Evolutionary conservation across 2,113 vertebrate species (phyloP), one percentile per base, ranked within the genome.

Genomic region (Rattus rattus): DNA sequence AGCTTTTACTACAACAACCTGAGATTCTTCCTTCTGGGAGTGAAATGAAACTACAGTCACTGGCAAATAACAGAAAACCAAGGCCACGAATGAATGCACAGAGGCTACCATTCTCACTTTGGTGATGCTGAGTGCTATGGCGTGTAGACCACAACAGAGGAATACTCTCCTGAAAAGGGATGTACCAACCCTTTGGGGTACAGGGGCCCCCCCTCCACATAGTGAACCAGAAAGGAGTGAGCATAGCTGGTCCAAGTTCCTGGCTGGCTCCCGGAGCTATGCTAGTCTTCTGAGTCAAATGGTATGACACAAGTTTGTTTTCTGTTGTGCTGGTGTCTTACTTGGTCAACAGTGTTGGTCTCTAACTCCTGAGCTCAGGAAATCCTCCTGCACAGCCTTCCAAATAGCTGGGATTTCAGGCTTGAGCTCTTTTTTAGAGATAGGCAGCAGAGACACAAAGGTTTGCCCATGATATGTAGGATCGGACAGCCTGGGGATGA

Each of bases 1-100:
- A 76, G n/a, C 59, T 36, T 91, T 90, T 56, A 85, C 63, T 24
- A 17, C 10, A 33, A 65, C 59, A 80, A 65, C 56, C 61, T 61
- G 79, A 91, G 92, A 93, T 86, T 70, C 87, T 43, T 92, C 72
- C 94, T 89, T 36, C 88, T 85, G 39, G 54, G 16, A 63, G 24
- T 30, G 70, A 69, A 88, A 67, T 56, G 83, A 96, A 65, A 95
- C 94, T 73, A 59, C 49, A 47, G 26, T 92, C 91, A 83, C 1
- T 56, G 65, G 81, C 77, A 84, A 94, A 96, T 72, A 89, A 91
- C 1, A 72, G 61, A 77, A 91, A 96, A 90, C 75, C 36, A 47
- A 91, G 73, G 90, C 28, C 70, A 80, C 43, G 59, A 65, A 83
- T 4, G 54, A 73, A 90, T 22, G 22, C 67, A 81, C 11, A 72